Conservation (phyloP, 2,797 vertebrate species). For the Tragelaphus eurycerus region DNA sequence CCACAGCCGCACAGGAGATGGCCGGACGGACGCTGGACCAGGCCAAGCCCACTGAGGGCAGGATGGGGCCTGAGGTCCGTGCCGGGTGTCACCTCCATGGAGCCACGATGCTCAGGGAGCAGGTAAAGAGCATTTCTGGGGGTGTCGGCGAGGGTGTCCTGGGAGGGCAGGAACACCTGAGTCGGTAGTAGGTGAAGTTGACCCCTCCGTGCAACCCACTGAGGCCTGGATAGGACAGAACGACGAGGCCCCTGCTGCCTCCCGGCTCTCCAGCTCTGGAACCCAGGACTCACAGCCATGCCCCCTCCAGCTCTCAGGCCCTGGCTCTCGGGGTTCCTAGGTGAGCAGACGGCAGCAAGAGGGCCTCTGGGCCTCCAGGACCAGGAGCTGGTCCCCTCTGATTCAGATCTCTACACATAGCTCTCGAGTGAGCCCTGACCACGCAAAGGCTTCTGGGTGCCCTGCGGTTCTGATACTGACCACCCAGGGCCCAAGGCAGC, state of each 20-base stretch:
- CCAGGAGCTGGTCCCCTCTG: neutral
- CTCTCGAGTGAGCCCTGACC: neutral
- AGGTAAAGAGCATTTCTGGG: neutral
- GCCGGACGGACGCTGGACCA: accelerated
- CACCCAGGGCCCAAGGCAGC: accelerated
- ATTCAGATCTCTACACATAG: neutral
- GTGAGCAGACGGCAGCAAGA: accelerated
- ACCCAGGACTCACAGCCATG: neutral
- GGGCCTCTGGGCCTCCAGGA: neutral
- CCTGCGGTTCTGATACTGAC: neutral
- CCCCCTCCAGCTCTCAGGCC: neutral
- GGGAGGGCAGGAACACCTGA: neutral
- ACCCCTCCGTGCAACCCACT: neutral
- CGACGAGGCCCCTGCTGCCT: accelerated
- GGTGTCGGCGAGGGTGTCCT: neutral
- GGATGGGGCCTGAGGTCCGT: neutral
- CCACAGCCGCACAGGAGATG: accelerated
- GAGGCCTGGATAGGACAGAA: neutral
- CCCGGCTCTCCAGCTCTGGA: neutral
- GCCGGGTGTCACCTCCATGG: neutral
- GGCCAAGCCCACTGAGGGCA: neutral
- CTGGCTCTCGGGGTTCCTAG: neutral
- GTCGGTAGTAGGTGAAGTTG: neutral
- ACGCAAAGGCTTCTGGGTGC: neutral
- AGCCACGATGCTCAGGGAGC: neutral